Evolutionary conservation across 2,113 vertebrate genomes (phyloP).

Genomic region (Semicossyphus pulcher): DNA sequence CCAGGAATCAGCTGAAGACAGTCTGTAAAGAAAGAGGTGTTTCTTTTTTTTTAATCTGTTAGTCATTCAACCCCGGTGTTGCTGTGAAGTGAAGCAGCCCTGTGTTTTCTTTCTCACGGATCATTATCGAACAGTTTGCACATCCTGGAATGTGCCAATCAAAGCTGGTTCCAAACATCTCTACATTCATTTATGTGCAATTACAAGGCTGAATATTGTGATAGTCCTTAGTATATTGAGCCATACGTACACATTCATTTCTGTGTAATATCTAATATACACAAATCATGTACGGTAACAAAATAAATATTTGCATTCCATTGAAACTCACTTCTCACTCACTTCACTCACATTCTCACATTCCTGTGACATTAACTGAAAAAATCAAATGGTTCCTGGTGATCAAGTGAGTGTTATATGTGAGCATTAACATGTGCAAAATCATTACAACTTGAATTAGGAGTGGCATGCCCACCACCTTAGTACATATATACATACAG

Average conservation of each 20-base stretch:
- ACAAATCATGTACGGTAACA: conserved; percentile 52
- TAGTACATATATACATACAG: conserved; percentile 67
- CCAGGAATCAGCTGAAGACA: conserved; percentile 28
- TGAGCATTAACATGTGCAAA: conserved; percentile 71
- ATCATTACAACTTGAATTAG: conserved; percentile 53
- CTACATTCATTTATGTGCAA: conserved; percentile 75
- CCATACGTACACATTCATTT: conserved; percentile 72
- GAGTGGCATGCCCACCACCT: conserved; percentile 48
- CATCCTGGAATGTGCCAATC: conserved; percentile 37
- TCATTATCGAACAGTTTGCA: conserved; percentile 38
- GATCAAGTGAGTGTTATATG: conserved; percentile 49
- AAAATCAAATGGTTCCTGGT: conserved; percentile 38
- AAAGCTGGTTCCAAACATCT: conserved; percentile 48
- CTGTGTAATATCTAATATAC: conserved; percentile 56
- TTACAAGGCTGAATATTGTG: conserved; percentile 71
- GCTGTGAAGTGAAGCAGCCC: conserved; percentile 58
- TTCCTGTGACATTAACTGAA: conserved; percentile 37
- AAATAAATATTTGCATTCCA: conserved; percentile 80
- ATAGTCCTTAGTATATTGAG: conserved; percentile 71
- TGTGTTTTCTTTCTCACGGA: conserved; percentile 39
- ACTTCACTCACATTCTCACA: conserved; percentile 55
- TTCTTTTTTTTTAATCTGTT: conserved; percentile 35
- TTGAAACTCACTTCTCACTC: no score
- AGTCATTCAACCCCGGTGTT: conserved; percentile 36
- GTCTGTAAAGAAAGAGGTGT: conserved; percentile 60